Conservation (phyloP, 1,140 invertebrate species). For the Drosophila oshimai region DNA sequence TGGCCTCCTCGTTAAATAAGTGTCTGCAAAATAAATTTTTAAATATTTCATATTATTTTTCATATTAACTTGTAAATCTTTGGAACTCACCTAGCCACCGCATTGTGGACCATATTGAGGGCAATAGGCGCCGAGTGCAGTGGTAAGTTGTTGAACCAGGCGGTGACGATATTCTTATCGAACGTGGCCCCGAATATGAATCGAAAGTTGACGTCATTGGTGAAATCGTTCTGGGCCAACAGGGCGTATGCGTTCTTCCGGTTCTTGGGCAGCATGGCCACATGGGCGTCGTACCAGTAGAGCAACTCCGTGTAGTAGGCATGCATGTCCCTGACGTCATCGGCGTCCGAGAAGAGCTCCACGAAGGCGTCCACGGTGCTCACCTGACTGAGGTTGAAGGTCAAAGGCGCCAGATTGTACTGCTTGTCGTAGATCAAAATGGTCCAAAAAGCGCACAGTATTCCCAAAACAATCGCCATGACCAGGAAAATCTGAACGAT, state of each 20-base stretch:
- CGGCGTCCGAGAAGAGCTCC: slow-evolving; percentile 3
- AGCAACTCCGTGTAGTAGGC: slow-evolving; percentile 42
- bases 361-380: slow-evolving; percentile 23
- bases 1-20: slow-evolving; percentile 31
- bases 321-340: slow-evolving; percentile 1
- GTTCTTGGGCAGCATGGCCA: background rate
- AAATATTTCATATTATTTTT: too few species aligned
- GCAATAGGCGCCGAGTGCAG: slow-evolving; percentile 46
- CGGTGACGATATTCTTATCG: slow-evolving; percentile 1
- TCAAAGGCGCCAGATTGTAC: slow-evolving; percentile 15
- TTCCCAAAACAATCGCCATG: background rate
- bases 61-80: background rate
- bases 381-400: slow-evolving; percentile 40
- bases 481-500: slow-evolving; percentile 4
- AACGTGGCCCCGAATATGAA: slow-evolving; percentile 49
- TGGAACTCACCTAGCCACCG: slow-evolving; percentile 54
- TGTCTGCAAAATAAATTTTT: slow-evolving; percentile 2
- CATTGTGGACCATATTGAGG: slow-evolving; percentile 58
- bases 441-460: slow-evolving; percentile 17
- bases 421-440: slow-evolving; percentile 41
- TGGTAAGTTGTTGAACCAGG: slow-evolving; percentile 63
- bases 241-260: background rate
- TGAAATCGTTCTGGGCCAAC: slow-evolving; percentile 7
- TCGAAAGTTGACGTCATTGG: slow-evolving; percentile 18
- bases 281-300: slow-evolving; percentile 50